Evolutionary conservation across 2,888 invertebrate species (phyloP), one percentile per base, ranked within the genome.

Genomic region (Synergus laeviventris): DNA sequence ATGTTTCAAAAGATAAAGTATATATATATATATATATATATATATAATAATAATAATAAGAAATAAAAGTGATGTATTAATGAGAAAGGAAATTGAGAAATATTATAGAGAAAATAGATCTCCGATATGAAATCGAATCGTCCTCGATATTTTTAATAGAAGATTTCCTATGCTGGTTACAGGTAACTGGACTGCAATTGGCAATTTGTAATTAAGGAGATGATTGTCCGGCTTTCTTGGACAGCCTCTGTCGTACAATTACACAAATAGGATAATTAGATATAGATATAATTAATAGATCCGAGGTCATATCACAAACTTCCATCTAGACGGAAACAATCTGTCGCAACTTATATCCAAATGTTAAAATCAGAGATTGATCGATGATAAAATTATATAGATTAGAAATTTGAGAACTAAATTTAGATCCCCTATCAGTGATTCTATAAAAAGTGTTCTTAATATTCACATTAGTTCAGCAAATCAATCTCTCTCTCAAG

Each of bases 131-230:
- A 45, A 49, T 49, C n/a, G 18, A 70, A 70, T 36, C 9, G 12
- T 70, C n/a, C n/a, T 45, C 12, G 11, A 49, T 70, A 49, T 24
- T 70, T 49, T 70, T 49, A 45, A 70, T 70, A 8, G 31, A 70
- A 49, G 8, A 70, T 16, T 70, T 49, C 49, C 70, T 70, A 11
- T 49, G n/a, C 49, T 49, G 70, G 24, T 70, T 59, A 59, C 5
- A 24, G 24, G 49, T 49, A 49, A 70, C 45, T 70, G 2, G 31
- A 11, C 31, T 45, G 70, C 45, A 70, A 70, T 49, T 70, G 70
- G 70, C 70, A 70, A 31, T 70, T 70, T 31, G 31, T 70, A 70
- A 70, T 70, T 70, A 70, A 49, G n/a, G 18, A 70, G 70, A 31
- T 70, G 18, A 49, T 70, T 70, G 70, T 70, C 70, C 31, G 31